Evolutionary conservation across 2,797 vertebrate genomes (phyloP).

Genomic region (Podargus strigoides): DNA sequence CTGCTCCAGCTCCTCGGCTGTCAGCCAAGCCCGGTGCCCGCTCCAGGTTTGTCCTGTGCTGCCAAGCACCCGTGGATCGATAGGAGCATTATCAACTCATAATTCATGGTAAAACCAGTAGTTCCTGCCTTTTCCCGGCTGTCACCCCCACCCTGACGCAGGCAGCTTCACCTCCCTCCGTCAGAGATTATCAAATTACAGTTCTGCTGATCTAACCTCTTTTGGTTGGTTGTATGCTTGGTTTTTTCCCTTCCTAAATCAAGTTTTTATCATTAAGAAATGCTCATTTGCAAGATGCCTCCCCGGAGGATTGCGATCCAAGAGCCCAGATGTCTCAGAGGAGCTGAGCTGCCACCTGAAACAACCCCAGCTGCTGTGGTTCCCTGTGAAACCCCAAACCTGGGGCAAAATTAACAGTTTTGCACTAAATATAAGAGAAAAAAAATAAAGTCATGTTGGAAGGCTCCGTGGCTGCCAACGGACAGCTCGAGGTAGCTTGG

Average conservation of each 20-base stretch:
- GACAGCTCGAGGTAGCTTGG: not conserved
- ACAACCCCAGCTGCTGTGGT: not conserved
- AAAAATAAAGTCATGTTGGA: rapidly evolving
- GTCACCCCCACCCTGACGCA: not conserved
- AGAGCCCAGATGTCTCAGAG: not conserved
- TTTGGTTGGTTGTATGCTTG: not conserved
- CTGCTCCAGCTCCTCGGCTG: not conserved
- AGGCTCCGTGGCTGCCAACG: not conserved
- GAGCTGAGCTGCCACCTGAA: not conserved
- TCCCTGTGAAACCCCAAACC: not conserved
- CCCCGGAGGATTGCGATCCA: not conserved
- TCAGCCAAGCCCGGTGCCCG: rapidly evolving
- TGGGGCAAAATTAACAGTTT: not conserved
- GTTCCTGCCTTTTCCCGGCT: not conserved
- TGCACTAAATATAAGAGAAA: not conserved
- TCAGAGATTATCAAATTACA: not conserved
- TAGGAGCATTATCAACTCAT: not conserved
- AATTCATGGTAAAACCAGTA: not conserved
- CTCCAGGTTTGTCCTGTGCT: not conserved
- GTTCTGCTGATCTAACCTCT: slow-evolving; percentile 10
- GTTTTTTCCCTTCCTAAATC: not conserved
- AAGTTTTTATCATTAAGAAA: slow-evolving; percentile 17
- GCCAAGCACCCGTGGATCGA: not conserved
- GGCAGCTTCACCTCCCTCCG: not conserved
- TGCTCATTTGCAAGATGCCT: not conserved